A percentile compares a stretch with the other conserved stretches of the same genome.
Conservation (phyloP, 2,888 invertebrate species). For the Papilio gigon region DNA sequence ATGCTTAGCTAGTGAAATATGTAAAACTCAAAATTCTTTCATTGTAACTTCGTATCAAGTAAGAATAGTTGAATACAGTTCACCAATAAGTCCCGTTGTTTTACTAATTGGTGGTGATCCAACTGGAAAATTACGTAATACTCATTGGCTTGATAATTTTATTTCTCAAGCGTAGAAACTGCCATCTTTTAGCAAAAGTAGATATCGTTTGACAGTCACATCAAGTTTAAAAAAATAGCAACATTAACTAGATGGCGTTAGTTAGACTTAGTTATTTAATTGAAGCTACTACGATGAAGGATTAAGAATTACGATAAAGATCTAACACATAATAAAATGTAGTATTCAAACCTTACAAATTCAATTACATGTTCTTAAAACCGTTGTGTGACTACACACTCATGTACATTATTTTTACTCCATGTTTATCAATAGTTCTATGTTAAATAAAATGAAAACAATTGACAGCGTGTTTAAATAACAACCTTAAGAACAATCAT, state of each 20-base stretch:
- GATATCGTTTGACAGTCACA: not conserved
- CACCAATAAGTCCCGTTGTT: too few relatives aligned
- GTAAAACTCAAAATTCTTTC: too few relatives aligned
- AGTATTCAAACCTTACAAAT: not conserved
- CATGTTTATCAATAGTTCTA: not conserved
- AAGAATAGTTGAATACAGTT: too few relatives aligned
- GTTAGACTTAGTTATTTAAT: too few relatives aligned
- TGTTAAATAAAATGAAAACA: not conserved
- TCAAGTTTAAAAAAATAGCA: not conserved
- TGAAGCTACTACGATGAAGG: too few relatives aligned
- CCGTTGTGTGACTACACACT: not conserved
- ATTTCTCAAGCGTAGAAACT: not conserved
- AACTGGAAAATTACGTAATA: not conserved
- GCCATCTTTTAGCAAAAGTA: not conserved
- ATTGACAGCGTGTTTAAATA: not conserved
- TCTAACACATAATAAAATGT: not conserved
- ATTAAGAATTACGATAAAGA: too few relatives aligned
- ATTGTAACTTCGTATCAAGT: too few relatives aligned
- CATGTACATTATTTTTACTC: not conserved
- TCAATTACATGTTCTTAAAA: not conserved
- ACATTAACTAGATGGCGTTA: too few relatives aligned
- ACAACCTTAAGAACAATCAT: not conserved
- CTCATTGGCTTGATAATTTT: too few relatives aligned
- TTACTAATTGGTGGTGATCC: too few relatives aligned
- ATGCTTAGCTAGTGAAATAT: too few relatives aligned